phyloP scores from a whole-genome alignment of 2,113 vertebrate genomes.

The Haemorhous mexicanus region DNA sequence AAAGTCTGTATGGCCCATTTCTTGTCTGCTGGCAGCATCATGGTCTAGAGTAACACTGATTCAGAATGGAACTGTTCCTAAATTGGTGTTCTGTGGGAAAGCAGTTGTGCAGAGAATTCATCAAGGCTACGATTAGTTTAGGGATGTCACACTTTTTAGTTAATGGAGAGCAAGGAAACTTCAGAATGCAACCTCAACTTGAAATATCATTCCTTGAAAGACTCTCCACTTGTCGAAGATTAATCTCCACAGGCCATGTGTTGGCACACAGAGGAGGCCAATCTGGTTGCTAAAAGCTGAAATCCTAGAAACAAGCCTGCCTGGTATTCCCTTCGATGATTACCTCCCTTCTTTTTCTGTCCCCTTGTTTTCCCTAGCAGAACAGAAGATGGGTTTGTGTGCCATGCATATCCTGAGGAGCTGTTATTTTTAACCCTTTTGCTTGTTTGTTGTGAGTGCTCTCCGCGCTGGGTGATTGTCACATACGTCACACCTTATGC shows the following conservation, averaged over 20 bases:
- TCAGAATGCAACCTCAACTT: neutral
- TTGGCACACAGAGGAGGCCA: neutral
- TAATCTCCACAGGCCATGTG: neutral
- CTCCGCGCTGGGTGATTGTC: neutral
- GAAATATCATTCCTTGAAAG: neutral
- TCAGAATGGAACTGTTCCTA: neutral
- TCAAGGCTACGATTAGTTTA: neutral
- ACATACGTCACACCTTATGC: neutral
- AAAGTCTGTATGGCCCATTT: neutral
- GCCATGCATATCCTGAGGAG: neutral
- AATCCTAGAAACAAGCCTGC: neutral
- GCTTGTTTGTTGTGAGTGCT: neutral
- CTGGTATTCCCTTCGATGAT: neutral
- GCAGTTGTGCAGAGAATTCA: neutral
- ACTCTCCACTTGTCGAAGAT: neutral
- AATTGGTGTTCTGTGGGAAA: neutral
- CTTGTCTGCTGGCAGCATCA: neutral
- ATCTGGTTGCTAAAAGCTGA: neutral
- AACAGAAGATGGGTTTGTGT: neutral
- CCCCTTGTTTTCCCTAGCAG: neutral
- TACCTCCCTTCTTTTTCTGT: neutral
- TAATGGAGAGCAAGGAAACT: neutral
- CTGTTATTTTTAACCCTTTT: slow-evolving; percentile 33
- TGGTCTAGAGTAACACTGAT: neutral
- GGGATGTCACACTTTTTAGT: neutral